These are phyloP conservation scores for Drosophila percnosoma DNA, from an alignment of 2,888 invertebrate species.

Conservation along the genomic window DNA sequence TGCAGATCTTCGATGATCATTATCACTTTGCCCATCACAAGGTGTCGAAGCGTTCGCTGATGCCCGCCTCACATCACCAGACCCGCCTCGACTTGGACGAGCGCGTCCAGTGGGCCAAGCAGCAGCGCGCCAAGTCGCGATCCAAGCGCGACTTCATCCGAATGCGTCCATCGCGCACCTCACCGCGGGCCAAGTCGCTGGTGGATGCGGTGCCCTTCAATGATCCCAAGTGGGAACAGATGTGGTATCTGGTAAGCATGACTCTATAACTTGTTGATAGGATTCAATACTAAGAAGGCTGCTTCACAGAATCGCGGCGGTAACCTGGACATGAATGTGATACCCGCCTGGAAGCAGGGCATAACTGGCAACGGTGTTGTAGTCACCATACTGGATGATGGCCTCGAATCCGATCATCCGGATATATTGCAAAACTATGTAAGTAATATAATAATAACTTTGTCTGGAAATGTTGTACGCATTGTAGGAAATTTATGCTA, in stretches of 20 bases:
- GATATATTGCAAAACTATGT: constrained; percentile 96
- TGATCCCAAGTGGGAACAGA: constrained; percentile 96
- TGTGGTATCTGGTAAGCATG: constrained; percentile 98
- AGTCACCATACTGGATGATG: constrained; percentile 98
- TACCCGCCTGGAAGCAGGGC: constrained; percentile 97
- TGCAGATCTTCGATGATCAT: constrained; percentile 94
- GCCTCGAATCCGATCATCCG: constrained; percentile 97
- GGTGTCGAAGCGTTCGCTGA: constrained; percentile 91
- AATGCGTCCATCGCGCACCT: constrained; percentile 84
- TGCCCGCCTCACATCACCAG: constrained; percentile 90
- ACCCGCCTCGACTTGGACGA: constrained; percentile 89
- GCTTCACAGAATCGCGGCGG: constrained; percentile 92
- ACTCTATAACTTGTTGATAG: no score
- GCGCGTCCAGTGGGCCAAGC: constrained; percentile 92
- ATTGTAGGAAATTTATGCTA: not conserved
- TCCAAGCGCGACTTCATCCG: constrained; percentile 91
- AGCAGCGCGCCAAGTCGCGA: constrained; percentile 92
- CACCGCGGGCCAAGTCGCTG: constrained; percentile 72
- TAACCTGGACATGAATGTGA: constrained; percentile 97
- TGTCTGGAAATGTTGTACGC: not conserved
- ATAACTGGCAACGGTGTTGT: constrained; percentile 97
- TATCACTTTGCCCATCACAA: constrained; percentile 93
- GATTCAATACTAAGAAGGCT: not conserved
- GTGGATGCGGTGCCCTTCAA: constrained; percentile 86
- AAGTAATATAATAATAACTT: constrained; percentile 86